Percentiles rank a stretch among this genome's conserved stretches.
Conservation (phyloP, 2,113 vertebrate genomes). For the Petrocephalus zakoni region DNA sequence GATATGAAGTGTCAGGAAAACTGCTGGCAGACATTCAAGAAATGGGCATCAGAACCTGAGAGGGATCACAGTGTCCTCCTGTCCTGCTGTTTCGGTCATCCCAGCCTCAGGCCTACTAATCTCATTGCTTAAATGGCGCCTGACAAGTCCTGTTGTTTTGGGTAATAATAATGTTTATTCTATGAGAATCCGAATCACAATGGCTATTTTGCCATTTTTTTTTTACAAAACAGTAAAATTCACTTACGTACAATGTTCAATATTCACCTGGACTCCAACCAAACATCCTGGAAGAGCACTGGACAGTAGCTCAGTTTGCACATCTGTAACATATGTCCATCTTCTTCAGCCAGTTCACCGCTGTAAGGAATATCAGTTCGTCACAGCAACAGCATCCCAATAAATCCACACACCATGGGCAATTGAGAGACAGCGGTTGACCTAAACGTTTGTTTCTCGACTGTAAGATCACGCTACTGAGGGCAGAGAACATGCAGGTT, state of each 20-base stretch:
- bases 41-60: not conserved
- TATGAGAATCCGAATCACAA: not conserved
- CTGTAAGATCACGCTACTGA: not conserved
- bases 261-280: not conserved
- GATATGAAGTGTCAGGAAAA: not conserved
- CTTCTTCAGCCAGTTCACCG: not conserved
- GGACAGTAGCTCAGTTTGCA: not conserved
- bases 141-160: not conserved
- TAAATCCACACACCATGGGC: not conserved
- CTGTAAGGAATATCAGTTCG: not conserved
- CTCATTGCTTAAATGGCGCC: not conserved
- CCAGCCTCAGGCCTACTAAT: not conserved
- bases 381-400: too few species aligned
- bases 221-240: too few species aligned
- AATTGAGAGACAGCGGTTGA: not conserved
- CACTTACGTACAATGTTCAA: too few species aligned
- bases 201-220: not conserved
- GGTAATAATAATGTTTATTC: not conserved
- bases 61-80: not conserved
- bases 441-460: not conserved
- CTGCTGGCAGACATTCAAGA: not conserved
- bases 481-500: not conserved
- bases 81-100: not conserved
- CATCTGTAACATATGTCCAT: not conserved
- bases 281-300: not conserved